Evolutionary conservation across 2,797 vertebrate genomes (phyloP), one percentile per base, ranked within the genome.

Genomic region (Protonibea diacanthus): DNA sequence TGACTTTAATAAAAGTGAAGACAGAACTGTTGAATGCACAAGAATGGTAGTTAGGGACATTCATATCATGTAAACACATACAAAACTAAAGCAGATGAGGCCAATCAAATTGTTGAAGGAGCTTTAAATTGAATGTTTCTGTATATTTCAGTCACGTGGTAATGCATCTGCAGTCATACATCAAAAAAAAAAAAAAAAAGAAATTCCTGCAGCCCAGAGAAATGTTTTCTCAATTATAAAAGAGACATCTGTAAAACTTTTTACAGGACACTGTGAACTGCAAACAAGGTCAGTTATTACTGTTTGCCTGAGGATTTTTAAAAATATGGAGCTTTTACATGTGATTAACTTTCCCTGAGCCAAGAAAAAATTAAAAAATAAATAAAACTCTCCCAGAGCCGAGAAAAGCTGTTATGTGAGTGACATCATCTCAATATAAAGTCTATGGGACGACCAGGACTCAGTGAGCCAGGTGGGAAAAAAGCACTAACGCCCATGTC

Each of bases 1-100:
- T 58, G 60, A 45, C 14, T 80, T 72, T 47, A 74, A 76, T 51
- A 73, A 52, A 72, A 64, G 42, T 60, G 47, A 74, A 55, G 40
- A 76, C 52, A 23, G 47, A 59, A 14, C 56, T 17, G 64, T 58
- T 62, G 23, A 60, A 23, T 73, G 51, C 51, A 20, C 25, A 23
- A 9, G 6, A 80, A 81, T 71, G 27, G 7, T 51, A 40, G 38
- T 51, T 66, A 58, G 3, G 20, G 70, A 47, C 25, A 63, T 74
- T 57, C 12, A 69, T 27, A 20, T 57, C 2, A 1, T 45, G 6
- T 21, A 81, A 73, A 63, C 9, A 56, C 52, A 71, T 3, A 7
- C 6, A 72, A 59, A 3, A 3, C 11, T 29, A 21, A 68, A 42
- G 3, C 21, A 4, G 40, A 5, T 52, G n/a, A 20, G 3, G 21